phyloP scores from a whole-genome alignment of 2,113 vertebrate genomes.

The Pelmatolapia mariae region DNA sequence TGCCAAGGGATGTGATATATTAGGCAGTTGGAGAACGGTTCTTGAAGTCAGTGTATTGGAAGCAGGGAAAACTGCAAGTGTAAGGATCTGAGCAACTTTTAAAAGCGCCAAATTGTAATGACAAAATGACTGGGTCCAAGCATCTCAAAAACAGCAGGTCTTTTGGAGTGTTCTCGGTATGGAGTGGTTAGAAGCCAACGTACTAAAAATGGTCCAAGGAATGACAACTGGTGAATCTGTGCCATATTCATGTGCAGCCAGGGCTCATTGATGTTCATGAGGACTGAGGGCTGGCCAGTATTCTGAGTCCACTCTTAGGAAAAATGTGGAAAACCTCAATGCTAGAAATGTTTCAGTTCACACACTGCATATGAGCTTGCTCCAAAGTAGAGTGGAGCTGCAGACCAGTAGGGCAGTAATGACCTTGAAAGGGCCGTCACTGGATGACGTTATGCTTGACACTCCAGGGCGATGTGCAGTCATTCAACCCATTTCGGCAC shows the following conservation, averaged over 20 bases:
- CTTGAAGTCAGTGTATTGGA: background rate
- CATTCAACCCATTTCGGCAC: conserved; percentile 49
- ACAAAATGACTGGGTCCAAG: background rate
- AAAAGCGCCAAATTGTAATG: background rate
- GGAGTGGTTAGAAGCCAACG: background rate
- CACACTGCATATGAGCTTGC: background rate
- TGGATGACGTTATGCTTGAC: conserved; percentile 34
- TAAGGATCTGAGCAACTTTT: background rate
- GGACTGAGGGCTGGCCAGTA: background rate
- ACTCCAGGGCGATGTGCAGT: conserved; percentile 23
- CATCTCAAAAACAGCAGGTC: background rate
- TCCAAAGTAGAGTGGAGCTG: background rate
- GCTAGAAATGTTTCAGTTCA: background rate
- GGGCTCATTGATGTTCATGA: background rate
- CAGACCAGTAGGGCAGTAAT: background rate
- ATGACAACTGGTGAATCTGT: background rate
- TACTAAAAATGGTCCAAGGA: background rate
- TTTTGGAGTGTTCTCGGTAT: background rate
- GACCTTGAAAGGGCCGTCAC: conserved; percentile 56
- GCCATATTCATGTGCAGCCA: background rate
- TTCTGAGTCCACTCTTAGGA: background rate
- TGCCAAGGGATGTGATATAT: background rate
- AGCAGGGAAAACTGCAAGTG: background rate
- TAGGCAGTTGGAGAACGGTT: background rate
- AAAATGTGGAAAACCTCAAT: background rate